Percentiles rank a stretch among this genome's conserved stretches.
Evolutionary conservation across 2,113 vertebrate species (phyloP).

Genomic region (Passer montanus): DNA sequence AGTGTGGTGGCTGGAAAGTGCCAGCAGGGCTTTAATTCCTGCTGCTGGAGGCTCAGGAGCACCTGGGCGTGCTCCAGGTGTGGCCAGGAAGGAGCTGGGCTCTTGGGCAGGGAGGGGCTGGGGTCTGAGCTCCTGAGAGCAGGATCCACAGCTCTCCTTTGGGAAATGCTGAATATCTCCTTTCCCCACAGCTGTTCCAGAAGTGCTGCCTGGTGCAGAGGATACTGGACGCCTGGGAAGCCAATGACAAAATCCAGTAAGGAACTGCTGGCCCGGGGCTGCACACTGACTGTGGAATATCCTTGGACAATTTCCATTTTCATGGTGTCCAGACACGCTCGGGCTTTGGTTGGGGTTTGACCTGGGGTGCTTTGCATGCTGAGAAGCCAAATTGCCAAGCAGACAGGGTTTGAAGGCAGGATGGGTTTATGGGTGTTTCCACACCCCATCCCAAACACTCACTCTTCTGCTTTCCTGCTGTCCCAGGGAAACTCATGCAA

Average conservation of each 20-base stretch:
- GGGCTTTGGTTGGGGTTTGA: not conserved
- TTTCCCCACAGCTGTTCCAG: slow-evolving; percentile 86
- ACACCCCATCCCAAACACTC: not conserved
- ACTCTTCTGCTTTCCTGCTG: not conserved
- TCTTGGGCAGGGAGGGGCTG: not conserved
- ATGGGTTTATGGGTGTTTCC: not conserved
- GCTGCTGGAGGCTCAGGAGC: not conserved
- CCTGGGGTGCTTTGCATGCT: not conserved
- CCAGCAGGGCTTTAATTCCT: fast-evolving
- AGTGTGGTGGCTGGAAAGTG: not conserved
- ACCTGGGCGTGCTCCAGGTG: not conserved
- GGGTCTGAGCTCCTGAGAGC: not conserved
- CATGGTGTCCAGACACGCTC: fast-evolving
- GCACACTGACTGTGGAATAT: fast-evolving
- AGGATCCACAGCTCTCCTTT: not conserved
- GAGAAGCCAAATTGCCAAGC: not conserved
- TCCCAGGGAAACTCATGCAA: not conserved
- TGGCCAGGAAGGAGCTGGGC: fast-evolving
- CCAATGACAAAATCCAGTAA: slow-evolving; percentile 95
- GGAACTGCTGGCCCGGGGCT: not conserved
- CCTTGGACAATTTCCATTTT: not conserved
- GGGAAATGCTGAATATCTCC: not conserved
- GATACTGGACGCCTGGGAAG: slow-evolving; percentile 95
- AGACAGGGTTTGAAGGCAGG: not conserved
- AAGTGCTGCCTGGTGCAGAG: slow-evolving; percentile 91